Base-by-base conservation (phyloP, 2,113 vertebrate species). In the Rousettus leschenaultii region DNA sequence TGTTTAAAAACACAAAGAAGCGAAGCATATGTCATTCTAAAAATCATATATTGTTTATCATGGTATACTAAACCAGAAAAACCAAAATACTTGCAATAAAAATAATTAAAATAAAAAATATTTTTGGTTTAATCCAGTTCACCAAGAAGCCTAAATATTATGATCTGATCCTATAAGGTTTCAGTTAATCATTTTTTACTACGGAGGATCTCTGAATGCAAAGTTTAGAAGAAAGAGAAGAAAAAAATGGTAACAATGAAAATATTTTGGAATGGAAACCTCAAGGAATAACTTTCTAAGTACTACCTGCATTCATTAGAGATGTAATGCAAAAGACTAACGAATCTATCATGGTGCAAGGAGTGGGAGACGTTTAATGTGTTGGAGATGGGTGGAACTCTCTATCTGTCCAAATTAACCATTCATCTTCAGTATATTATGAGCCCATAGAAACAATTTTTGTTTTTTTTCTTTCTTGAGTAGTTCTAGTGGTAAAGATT, bases 21-120 rank as follows among this genome's bases (percentile, higher is more conserved):
- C 22, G 82, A 92, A 73, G 59, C 33, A 45, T 55, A 33, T 6
- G 82, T 33, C 80, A 86, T 68, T 77, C 65, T 45, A 59, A 68
- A 95, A 57, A 86, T 90, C 43, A 71, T 59, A 78, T 48, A 85
- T 51, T 38, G 38, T 43, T 90, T 74, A 96, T 90, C 57, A 66
- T 75, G 24, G 38, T 61, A 1, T 38, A 66, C 28, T 57, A 89
- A 85, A 73, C 38, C 26, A 92, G 63, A 88, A 94, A 85, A 85
- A 45, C 43, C 84, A 9, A 28, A 90, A 65, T 28, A 19, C 71
- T 83, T 83, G 22, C 40, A 92, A 78, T 51, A 43, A 85, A 96
- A 86, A 86, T 70, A 40, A 92, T 6, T 79, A 30, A 85, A 89
- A 89, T 77, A 35, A 74, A 88, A 89, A 55, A 63, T 26, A 38